Evolutionary conservation across 2,888 invertebrate species (phyloP).

Genomic region (Adineta ricciae): DNA sequence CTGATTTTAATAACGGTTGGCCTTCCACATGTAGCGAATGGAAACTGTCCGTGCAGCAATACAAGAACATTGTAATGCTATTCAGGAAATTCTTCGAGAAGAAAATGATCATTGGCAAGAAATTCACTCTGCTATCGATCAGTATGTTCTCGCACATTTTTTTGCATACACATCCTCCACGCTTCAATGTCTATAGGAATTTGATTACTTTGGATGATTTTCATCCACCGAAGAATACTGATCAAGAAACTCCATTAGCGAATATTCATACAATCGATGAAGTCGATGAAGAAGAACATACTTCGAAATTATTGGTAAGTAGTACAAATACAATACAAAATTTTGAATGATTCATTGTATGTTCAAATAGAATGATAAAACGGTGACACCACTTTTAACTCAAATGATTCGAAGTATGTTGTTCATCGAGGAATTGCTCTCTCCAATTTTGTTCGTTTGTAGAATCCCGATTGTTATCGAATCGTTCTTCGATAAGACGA

Average conservation of each 20-base stretch:
- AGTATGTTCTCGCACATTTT: neutral
- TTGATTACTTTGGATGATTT: neutral
- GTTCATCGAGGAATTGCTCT: neutral
- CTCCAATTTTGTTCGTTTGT: neutral
- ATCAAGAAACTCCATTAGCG: neutral
- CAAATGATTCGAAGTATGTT: neutral
- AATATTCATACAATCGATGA: neutral
- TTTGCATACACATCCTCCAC: no score
- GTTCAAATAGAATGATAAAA: neutral
- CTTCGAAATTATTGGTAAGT: neutral
- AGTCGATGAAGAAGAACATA: neutral
- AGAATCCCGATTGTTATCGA: neutral
- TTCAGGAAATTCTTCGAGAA: neutral
- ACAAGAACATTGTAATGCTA: neutral
- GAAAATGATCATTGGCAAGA: slow-evolving; percentile 3
- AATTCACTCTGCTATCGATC: neutral
- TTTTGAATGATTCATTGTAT: no score
- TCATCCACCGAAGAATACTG: neutral
- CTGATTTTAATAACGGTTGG: no score
- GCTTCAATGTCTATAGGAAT: neutral
- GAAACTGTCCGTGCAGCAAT: neutral
- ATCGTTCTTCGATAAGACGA: neutral
- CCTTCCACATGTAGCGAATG: neutral
- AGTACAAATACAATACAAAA: neutral
- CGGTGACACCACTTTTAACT: neutral